Evolutionary conservation across 2,888 invertebrate genomes (phyloP).

Genomic region (Dione vanillae): DNA sequence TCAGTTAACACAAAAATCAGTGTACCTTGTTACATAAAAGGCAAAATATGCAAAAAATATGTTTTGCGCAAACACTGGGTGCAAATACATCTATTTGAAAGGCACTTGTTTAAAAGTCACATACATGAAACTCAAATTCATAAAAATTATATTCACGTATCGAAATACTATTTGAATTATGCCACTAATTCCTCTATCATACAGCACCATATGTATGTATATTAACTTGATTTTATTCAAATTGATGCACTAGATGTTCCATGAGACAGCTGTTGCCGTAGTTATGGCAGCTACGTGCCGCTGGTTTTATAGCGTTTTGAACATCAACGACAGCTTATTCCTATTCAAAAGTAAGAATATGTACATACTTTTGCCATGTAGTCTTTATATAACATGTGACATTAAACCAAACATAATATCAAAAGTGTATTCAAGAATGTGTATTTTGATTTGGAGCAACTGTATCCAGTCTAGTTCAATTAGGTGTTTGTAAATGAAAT

Average conservation of each 20-base stretch:
- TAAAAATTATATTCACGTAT: not conserved
- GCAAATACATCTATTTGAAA: too few species aligned
- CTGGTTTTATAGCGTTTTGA: constrained; percentile 41
- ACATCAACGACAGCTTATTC: constrained; percentile 39
- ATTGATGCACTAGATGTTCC: constrained; percentile 35
- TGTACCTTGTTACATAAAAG: too few species aligned
- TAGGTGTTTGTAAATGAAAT: too few species aligned
- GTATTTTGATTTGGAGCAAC: too few species aligned
- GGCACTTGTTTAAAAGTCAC: too few species aligned
- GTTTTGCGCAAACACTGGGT: too few species aligned
- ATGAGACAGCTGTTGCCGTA: constrained; percentile 39
- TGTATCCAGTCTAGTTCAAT: too few species aligned
- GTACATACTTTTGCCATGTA: constrained; percentile 16
- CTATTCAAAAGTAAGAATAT: constrained; percentile 32
- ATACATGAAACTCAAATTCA: too few species aligned
- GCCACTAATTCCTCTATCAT: constrained; percentile 9
- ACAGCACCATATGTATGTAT: constrained; percentile 5
- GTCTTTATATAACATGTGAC: constrained; percentile 3
- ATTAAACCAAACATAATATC: too few species aligned
- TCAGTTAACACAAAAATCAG: too few species aligned
- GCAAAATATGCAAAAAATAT: too few species aligned
- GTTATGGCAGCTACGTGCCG: constrained; percentile 39
- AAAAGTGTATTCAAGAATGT: too few species aligned
- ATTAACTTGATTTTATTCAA: constrained; percentile 37
- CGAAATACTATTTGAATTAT: not conserved